These are phyloP conservation scores for Leptinotarsa haldemani DNA, from an alignment of 2,888 invertebrate genomes.

Conservation along the genomic window DNA sequence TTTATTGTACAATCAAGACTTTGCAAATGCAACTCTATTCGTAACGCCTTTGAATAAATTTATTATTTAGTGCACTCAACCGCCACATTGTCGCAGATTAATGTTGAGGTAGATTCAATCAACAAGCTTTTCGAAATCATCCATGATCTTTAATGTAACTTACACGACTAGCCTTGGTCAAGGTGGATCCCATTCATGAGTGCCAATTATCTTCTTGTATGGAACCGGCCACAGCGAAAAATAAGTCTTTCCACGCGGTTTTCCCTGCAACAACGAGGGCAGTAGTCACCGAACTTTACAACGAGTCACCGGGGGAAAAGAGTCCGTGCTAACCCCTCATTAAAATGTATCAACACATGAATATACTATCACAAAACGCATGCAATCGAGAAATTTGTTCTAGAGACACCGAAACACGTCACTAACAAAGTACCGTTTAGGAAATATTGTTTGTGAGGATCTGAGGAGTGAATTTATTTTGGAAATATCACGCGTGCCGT, in stretches of 20 bases:
- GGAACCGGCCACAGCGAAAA: constrained; percentile 19
- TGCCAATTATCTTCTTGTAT: constrained; percentile 21
- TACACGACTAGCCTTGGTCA: constrained; percentile 67
- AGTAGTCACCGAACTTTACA: constrained; percentile 51
- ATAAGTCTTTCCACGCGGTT: constrained; percentile 18
- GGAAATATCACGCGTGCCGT: not conserved
- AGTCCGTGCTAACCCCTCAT: constrained; percentile 43
- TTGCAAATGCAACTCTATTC: no score
- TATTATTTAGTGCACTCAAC: no score
- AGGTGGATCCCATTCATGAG: constrained; percentile 68
- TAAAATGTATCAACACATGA: constrained; percentile 57
- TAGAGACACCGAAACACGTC: constrained; percentile 37
- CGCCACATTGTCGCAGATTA: no score
- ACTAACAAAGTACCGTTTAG: not conserved
- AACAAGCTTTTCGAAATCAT: no score
- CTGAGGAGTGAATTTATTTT: not conserved
- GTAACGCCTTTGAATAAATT: no score
- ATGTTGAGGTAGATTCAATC: no score
- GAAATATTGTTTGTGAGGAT: no score
- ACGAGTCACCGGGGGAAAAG: constrained; percentile 46
- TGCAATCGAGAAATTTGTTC: constrained; percentile 35
- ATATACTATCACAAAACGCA: constrained; percentile 47
- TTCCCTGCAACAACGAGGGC: constrained; percentile 21
- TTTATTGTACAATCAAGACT: no score
- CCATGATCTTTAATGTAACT: constrained; percentile 50